These are phyloP conservation scores for Caenorhabditis drosophilae DNA, from an alignment of 2,888 invertebrate species.

Conservation along the genomic window DNA sequence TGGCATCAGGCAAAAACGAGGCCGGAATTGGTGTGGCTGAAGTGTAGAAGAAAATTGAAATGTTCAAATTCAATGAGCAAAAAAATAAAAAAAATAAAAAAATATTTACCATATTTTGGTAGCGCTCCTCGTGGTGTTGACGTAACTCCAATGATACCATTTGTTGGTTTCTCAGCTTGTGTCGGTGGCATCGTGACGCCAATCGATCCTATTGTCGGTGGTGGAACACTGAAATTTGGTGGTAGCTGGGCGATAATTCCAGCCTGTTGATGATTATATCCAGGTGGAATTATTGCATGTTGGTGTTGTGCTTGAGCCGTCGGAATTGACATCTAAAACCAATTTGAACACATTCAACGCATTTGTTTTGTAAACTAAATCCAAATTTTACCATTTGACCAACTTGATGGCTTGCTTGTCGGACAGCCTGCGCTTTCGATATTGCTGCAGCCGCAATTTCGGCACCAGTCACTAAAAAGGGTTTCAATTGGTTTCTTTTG, in stretches of 20 bases:
- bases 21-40: too few relatives aligned
- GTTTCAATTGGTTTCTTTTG: neutral
- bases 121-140: slow-evolving; percentile 48
- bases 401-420: slow-evolving; percentile 31
- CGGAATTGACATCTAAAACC: neutral
- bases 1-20: slow-evolving; percentile 92
- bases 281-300: too few relatives aligned
- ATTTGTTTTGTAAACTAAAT: too few relatives aligned
- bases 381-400: slow-evolving; percentile 13
- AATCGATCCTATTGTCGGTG: slow-evolving; percentile 20
- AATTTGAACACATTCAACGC: too few relatives aligned
- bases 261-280: neutral
- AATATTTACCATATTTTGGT: slow-evolving; percentile 44
- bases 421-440: slow-evolving; percentile 25
- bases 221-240: slow-evolving; percentile 28
- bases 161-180: slow-evolving; percentile 12
- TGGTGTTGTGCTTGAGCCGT: neutral
- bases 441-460: slow-evolving; percentile 50
- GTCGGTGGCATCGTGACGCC: too few relatives aligned
- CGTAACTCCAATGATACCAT: slow-evolving; percentile 40
- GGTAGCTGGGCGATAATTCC: slow-evolving; percentile 2
- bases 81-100: slow-evolving; percentile 1
- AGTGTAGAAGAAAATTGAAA: slow-evolving; percentile 9
- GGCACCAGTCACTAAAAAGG: slow-evolving; percentile 52
- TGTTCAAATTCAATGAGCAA: neutral